phyloP scores from a whole-genome alignment of 2,888 invertebrate species.

The Empis stercorea region DNA sequence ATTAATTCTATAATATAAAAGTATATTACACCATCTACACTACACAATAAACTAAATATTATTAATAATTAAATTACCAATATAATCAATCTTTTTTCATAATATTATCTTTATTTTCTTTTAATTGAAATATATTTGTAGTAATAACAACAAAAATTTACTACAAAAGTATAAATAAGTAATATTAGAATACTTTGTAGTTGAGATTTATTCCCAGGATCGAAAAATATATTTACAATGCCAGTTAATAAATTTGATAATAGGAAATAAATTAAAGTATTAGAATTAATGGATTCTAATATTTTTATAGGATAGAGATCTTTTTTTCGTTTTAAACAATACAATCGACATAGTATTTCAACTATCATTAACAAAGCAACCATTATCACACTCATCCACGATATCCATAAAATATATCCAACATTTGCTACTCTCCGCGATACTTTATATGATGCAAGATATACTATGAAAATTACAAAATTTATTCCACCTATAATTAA shows the following conservation, averaged over 20 bases:
- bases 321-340: background rate
- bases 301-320: conserved; percentile 26
- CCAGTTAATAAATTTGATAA: conserved; percentile 70
- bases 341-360: background rate
- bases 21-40: too few species aligned
- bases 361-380: background rate
- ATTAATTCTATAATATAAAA: too few species aligned
- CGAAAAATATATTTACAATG: conserved; percentile 54
- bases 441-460: conserved; percentile 21
- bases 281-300: conserved; percentile 56
- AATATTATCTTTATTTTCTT: too few species aligned
- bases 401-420: conserved; percentile 61
- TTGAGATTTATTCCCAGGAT: conserved; percentile 43
- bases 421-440: conserved; percentile 70
- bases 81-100: too few species aligned
- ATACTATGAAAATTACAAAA: background rate
- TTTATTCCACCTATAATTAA: background rate
- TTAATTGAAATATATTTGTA: too few species aligned
- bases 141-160: conserved; percentile 12
- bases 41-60: too few species aligned
- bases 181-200: conserved; percentile 39
- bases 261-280: conserved; percentile 66
- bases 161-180: conserved; percentile 40
- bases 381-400: conserved; percentile 37
- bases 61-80: too few species aligned